Evolutionary conservation across 2,888 invertebrate genomes (phyloP), one percentile per base, ranked within the genome.

Genomic region (Platycnemis pennipes): DNA sequence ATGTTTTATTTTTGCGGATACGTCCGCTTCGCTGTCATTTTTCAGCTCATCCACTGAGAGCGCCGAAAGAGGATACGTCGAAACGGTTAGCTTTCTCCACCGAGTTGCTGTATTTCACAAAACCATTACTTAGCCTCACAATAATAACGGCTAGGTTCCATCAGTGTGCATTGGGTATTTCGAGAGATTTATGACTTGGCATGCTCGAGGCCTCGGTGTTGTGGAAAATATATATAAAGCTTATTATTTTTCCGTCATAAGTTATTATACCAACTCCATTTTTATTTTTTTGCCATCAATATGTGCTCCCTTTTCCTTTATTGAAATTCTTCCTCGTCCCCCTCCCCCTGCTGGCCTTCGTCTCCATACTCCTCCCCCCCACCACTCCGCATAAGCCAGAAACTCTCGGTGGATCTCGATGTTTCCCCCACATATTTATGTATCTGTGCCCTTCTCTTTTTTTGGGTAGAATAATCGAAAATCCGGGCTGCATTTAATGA

Each of bases 401-500:
- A 16, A 42, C 56, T 42, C 56, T 63, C 42, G 42, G 7, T 11
- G 22, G 42, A 44, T 8, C 56, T 26, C 42, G 53, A 89, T 13
- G 42, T 89, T 37, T 42, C 26, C 89, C n/a, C 56, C 42, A 56
- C 63, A 42, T 42, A 49, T 37, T 31, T 53, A n/a, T n/a, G 31
- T 53, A 37, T 42, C n/a, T 37, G 16, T 7, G 8, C 89, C 37
- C 42, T 87, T n/a, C 11, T 16, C 7, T 16, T 42, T 63, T 63
- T 63, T 26, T 26, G 8, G 45, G 45, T 16, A 69, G 42, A 88
- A 89, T 19, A 26, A 91, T 63, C 37, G 56, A 42, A 89, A 45
- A 91, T 91, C 91, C 91, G 31, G 26, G 63, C 56, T 19, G 63
- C 45, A 44, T 91, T 63, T 69, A 91, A 91, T 91, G 91, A 91